phyloP scores from a whole-genome alignment of 1,140 invertebrate genomes.

The Drosophila quadrilineata region DNA sequence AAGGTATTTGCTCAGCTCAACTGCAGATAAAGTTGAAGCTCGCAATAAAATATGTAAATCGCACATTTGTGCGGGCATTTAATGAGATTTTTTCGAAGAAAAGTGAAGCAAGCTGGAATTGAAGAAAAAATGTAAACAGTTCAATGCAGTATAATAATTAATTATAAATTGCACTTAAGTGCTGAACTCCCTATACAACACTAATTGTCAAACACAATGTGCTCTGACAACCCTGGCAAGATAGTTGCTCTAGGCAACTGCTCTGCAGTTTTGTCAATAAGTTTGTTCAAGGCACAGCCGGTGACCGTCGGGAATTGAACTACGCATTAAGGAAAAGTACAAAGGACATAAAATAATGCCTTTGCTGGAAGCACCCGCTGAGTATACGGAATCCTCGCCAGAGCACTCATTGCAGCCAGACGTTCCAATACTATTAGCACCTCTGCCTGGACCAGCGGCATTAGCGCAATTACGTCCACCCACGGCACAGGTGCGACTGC shows the following conservation, averaged over 20 bases:
- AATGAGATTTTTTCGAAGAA: not conserved
- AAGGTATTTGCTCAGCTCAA: not conserved
- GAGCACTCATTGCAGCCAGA: conserved; percentile 65
- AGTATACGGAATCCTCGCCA: conserved; percentile 64
- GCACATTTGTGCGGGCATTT: not conserved
- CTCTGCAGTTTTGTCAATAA: conserved; percentile 49
- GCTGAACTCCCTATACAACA: not conserved
- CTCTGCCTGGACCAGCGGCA: conserved; percentile 52
- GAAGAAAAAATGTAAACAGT: no score
- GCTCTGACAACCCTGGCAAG: conserved; percentile 17
- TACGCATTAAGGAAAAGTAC: not conserved
- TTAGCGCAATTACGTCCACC: conserved; percentile 56
- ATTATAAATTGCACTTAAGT: no score
- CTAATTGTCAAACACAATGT: no score
- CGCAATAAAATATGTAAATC: not conserved
- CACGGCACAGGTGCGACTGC: conserved; percentile 44
- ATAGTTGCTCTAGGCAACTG: conserved; percentile 19
- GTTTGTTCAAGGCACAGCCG: conserved; percentile 23
- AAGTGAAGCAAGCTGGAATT: not conserved
- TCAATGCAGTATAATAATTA: no score
- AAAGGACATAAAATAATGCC: conserved; percentile 47
- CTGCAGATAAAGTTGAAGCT: conserved; percentile 9
- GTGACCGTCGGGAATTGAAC: not conserved
- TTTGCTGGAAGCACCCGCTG: conserved; percentile 63
- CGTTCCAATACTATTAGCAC: conserved; percentile 48